Evolutionary conservation across 2,113 vertebrate genomes (phyloP), one percentile per base, ranked within the genome.

Genomic region (Hassar affinis): DNA sequence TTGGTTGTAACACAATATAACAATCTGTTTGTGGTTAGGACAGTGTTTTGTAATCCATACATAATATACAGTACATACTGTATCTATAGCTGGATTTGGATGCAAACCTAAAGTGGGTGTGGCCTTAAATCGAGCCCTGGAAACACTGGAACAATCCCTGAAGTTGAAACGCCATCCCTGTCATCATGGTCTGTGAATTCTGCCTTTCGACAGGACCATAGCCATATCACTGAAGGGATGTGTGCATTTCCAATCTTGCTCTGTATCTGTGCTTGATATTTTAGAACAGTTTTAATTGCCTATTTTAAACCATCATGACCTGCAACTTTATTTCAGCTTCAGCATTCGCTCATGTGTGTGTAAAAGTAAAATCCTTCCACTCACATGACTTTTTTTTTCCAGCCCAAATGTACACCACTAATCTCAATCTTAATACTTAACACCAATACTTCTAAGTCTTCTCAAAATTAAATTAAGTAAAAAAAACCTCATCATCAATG

Each of bases 111-210:
- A 52, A 52, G 7, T 52, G 47, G n/a, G 47, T 17, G 7, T 52
- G 51, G 15, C 27, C 47, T 75, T 25, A 35, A 76, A 54, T 20
- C 8, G 35, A 56, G 30, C 22, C 4, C 25, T 72, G n/a, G 51
- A 76, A 74, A 74, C 47, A 30, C n/a, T 49, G 38, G 68, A 72
- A 75, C 33, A 76, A 52, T 27, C 27, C 45, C n/a, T 49, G 18
- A 22, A 51, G 8, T 35, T 54, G 47, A 75, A 74, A 74, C 30
- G 15, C 14, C n/a, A 75, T 17, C 2, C 27, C 17, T 51, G 7
- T 14, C 17, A 35, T 76, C 51, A 76, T 22, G 2, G 18, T 76
- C 49, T 76, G 49, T 75, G 10, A 22, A 52, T 54, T 54, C 51
- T 76, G 49, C 7, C 30, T 54, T 35, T 42, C 6, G 49, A 33